Base-by-base conservation (phyloP, 2,113 vertebrate genomes). In the Oreochromis niloticus region DNA sequence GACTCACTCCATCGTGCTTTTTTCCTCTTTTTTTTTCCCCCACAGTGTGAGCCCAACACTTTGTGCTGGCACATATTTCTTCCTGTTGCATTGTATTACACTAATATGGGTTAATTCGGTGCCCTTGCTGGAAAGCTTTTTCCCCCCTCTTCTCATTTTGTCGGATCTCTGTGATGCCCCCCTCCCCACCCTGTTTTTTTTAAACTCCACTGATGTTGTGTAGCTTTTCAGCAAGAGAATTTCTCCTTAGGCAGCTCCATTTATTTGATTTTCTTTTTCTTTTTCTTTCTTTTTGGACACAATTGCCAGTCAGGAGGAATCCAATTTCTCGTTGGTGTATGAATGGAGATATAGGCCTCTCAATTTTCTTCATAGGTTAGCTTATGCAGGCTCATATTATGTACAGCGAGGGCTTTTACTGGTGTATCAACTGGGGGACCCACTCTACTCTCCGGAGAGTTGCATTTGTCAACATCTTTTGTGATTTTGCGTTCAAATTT, bases 41-140 rank as follows among this genome's bases (percentile, higher is more conserved):
- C 30, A 14, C 41, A 55, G 27, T 75, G 12, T 19, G 39, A 80
- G 16, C 83, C 17, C 80, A 61, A 22, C 85, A 55, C 82, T 85
- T 68, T 78, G 36, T 39, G 4, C 43, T 17, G 34, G 50, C 39
- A 75, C 39, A 39, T 12, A 61, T 79, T 80, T 80, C 56, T 80
- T 66, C 55, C 36, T 83, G 59, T 71, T 87, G 87, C 75, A 43
- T 79, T 79, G 48, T 81, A 36, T 89, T 82, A 52, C 80, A 90
- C 80, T 84, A 56, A 48, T 79, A 63, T 36, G 48, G 88, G 81
- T 92, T 94, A 87, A 92, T 95, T 88, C 83, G 24, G 10, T 85
- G 83, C 85, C 83, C 61, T 83, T 27, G 6, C 22, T 84, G 34
- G 85, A 82, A 84, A 66, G 32, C 68, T 34, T 36, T 24, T 36